Evolutionary conservation across 2,797 vertebrate genomes (phyloP).

Genomic region (Cetoscarus ocellatus): DNA sequence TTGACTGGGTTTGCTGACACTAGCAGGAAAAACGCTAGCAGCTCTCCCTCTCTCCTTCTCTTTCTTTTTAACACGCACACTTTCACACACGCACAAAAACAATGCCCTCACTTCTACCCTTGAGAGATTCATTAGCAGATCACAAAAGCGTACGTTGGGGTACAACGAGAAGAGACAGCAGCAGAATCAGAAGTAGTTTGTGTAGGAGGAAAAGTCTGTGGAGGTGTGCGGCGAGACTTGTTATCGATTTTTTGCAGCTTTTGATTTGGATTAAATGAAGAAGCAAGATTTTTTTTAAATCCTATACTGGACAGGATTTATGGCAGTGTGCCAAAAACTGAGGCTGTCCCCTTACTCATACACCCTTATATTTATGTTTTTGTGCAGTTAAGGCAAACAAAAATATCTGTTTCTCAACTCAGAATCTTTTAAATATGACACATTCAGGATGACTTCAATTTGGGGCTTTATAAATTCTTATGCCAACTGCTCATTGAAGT

Average conservation of each 20-base stretch:
- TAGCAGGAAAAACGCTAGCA: constrained; percentile 34
- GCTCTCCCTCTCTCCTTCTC: not conserved
- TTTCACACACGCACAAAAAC: constrained; percentile 8
- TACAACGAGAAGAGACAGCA: not conserved
- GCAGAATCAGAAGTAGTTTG: constrained; percentile 1
- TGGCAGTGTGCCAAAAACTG: no score
- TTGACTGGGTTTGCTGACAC: constrained; percentile 51
- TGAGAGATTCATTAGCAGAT: constrained; percentile 58
- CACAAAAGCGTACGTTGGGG: not conserved
- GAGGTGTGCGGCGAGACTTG: not conserved
- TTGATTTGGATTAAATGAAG: not conserved
- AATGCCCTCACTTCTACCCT: constrained; percentile 35
- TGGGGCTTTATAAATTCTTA: no score
- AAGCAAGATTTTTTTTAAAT: no score
- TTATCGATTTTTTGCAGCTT: not conserved
- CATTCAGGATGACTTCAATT: no score
- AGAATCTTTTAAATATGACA: no score
- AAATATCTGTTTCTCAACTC: no score
- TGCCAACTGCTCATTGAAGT: no score
- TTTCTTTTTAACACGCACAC: constrained; percentile 12
- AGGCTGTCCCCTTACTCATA: no score
- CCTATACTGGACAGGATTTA: no score
- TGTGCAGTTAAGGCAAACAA: no score
- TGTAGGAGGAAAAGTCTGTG: not conserved
- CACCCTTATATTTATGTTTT: no score